Evolutionary conservation across 2,113 vertebrate genomes (phyloP).

Genomic region (Pedetes capensis): DNA sequence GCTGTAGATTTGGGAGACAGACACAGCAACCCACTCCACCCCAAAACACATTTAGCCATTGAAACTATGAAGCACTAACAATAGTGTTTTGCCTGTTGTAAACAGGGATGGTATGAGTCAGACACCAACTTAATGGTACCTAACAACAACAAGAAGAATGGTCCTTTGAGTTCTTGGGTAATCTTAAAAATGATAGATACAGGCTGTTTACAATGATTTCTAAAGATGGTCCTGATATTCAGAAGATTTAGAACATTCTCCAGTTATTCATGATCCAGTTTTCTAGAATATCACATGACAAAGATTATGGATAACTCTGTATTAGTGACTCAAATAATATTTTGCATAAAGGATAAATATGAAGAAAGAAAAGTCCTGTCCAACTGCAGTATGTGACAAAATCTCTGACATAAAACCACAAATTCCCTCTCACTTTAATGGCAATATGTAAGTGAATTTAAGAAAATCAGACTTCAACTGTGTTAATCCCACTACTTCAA

Average conservation of each 20-base stretch:
- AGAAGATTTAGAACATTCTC: not conserved
- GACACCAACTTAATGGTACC: too few species aligned
- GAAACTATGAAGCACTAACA: too few species aligned
- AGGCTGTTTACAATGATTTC: not conserved
- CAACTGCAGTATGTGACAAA: not conserved
- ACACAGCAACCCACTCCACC: too few species aligned
- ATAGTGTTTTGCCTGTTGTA: too few species aligned
- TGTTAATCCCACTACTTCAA: not conserved
- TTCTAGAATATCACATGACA: not conserved
- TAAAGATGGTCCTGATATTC: not conserved
- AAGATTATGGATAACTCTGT: not conserved
- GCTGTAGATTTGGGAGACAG: too few species aligned
- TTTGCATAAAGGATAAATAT: not conserved
- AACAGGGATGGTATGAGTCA: too few species aligned
- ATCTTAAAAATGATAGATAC: not conserved
- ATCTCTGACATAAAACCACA: not conserved
- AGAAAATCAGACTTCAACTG: not conserved
- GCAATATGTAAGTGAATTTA: not conserved
- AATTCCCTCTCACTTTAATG: not conserved
- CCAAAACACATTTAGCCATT: too few species aligned
- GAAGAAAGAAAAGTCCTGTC: not conserved
- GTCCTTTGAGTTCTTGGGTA: not conserved
- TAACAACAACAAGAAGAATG: too few species aligned
- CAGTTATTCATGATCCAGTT: not conserved
- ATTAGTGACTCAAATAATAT: not conserved